These are phyloP conservation scores for Oscheius myriophilus DNA, from an alignment of 2,888 invertebrate species.

Conservation along the genomic window DNA sequence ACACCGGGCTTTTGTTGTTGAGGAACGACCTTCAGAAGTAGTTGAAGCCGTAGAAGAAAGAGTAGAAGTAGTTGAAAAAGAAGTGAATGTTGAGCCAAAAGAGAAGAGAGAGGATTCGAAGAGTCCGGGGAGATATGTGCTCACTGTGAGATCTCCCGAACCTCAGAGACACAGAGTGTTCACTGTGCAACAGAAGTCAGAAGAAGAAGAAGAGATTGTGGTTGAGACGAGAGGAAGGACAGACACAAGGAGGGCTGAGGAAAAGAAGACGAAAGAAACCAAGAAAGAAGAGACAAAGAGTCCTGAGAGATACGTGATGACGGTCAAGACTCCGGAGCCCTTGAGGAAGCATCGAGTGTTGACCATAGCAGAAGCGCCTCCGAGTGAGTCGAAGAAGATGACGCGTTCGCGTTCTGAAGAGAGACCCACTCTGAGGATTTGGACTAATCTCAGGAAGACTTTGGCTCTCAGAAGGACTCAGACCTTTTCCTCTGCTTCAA, in stretches of 20 bases:
- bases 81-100: background rate
- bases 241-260: background rate
- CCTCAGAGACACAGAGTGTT: constrained; percentile 33
- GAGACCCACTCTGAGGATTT: constrained; percentile 16
- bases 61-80: constrained; percentile 1
- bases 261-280: constrained; percentile 17
- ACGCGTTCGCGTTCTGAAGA: constrained; percentile 22
- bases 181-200: background rate
- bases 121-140: constrained; percentile 39
- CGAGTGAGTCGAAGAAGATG: constrained; percentile 12
- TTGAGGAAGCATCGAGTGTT: constrained; percentile 38
- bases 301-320: constrained; percentile 41
- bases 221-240: constrained; percentile 7
- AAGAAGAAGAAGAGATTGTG: constrained; percentile 1
- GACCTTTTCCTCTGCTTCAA: constrained; percentile 2
- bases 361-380: constrained; percentile 14
- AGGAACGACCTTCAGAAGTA: constrained; percentile 9
- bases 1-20: constrained; percentile 30
- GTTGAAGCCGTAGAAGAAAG: background rate
- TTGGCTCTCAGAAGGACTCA: constrained; percentile 18
- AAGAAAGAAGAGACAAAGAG: constrained; percentile 28
- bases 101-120: constrained; percentile 20
- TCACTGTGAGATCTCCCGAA: constrained; percentile 41
- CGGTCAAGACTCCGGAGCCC: constrained; percentile 41
- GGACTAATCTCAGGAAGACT: constrained; percentile 14